Percentiles rank a stretch among this genome's conserved stretches.
phyloP scores from a whole-genome alignment of 2,797 vertebrate genomes.

The Enteromius mattozi region DNA sequence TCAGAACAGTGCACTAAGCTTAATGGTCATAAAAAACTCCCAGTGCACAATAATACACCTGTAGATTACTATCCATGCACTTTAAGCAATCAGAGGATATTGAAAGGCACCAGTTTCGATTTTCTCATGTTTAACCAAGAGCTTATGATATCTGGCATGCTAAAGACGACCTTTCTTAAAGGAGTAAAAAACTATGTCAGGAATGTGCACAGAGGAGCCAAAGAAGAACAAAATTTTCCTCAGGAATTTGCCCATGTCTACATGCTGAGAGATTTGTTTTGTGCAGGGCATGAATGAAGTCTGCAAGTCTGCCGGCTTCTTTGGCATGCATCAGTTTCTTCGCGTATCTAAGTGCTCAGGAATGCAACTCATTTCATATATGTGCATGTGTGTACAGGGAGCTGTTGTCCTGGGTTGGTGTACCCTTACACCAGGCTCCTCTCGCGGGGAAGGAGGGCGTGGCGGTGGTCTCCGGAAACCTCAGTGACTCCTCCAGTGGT shows the following conservation, averaged over 20 bases:
- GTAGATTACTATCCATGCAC: neutral
- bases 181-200: constrained; percentile 68
- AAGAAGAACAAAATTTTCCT: constrained; percentile 46
- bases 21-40: constrained; percentile 6
- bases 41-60: neutral
- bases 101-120: neutral
- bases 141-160: neutral
- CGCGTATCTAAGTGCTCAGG: constrained; percentile 10
- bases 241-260: constrained; percentile 41
- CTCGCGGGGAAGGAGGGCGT: constrained; percentile 64
- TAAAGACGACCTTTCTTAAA: constrained; percentile 43
- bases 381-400: constrained; percentile 68
- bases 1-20: constrained; percentile 18
- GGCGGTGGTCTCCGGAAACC: constrained; percentile 68
- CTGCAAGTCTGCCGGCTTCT: neutral
- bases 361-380: constrained; percentile 28
- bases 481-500: constrained; percentile 77
- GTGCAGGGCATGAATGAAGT: too few relatives aligned
- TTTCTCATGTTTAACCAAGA: neutral
- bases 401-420: constrained; percentile 64
- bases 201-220: constrained; percentile 54
- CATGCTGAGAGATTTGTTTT: constrained; percentile 13
- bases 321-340: constrained; percentile 38
- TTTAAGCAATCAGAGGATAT: neutral
- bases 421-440: constrained; percentile 60